Evolutionary conservation across 2,888 invertebrate species (phyloP).

Genomic region (Lochmaea crataegi): DNA sequence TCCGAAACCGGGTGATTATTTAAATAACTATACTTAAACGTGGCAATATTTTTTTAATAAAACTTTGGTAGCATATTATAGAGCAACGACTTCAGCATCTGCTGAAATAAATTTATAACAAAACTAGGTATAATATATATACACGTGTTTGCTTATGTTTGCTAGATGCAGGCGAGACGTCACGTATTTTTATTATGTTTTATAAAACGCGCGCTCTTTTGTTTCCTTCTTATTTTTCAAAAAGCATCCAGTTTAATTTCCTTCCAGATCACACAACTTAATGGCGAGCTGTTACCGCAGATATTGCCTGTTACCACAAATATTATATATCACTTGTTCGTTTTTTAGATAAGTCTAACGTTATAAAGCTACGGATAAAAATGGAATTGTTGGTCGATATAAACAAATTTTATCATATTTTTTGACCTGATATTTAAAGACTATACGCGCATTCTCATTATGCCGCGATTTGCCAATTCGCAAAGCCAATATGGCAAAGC

Average conservation of each 20-base stretch:
- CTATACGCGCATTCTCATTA: too few species aligned
- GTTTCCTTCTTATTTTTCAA: conserved; percentile 17
- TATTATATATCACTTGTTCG: conserved; percentile 7
- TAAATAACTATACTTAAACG: too few species aligned
- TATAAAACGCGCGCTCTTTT: background rate
- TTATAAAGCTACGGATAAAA: too few species aligned
- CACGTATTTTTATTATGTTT: conserved; percentile 22
- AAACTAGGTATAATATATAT: background rate
- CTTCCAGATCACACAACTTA: conserved; percentile 30
- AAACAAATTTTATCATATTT: too few species aligned
- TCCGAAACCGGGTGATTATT: too few species aligned
- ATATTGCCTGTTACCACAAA: conserved; percentile 17
- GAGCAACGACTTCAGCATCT: background rate
- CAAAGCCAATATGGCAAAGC: too few species aligned
- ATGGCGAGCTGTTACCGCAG: conserved; percentile 10
- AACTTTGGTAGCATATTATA: too few species aligned
- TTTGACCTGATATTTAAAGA: too few species aligned
- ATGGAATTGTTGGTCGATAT: too few species aligned
- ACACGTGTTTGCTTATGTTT: background rate
- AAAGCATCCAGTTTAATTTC: conserved; percentile 17
- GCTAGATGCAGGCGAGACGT: background rate
- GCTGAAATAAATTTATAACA: background rate
- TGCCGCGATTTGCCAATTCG: too few species aligned
- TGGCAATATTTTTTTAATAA: too few species aligned
- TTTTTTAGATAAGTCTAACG: too few species aligned